Conservation (phyloP, 2,888 invertebrate genomes). For the Drosophila stalkeri region DNA sequence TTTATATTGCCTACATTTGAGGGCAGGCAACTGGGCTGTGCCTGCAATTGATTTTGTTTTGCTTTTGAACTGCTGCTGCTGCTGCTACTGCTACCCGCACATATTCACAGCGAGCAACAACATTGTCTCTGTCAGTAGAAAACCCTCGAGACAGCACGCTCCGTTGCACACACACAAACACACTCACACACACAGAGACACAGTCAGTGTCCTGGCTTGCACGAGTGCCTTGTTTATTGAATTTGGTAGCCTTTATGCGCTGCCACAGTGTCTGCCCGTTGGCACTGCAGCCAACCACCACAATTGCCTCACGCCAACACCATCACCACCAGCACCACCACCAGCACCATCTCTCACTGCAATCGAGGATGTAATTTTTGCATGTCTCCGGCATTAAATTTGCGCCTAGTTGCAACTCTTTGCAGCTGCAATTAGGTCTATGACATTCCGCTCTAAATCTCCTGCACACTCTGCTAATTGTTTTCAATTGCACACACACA, state of each 20-base stretch:
- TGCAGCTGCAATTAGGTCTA: slow-evolving; percentile 67
- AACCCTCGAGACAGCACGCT: slow-evolving; percentile 53
- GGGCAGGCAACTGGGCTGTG: slow-evolving; percentile 33
- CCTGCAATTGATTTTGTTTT: slow-evolving; percentile 76
- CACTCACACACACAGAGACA: neutral
- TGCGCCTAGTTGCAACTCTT: slow-evolving; percentile 49
- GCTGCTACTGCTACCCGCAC: slow-evolving; percentile 20
- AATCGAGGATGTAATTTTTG: slow-evolving; percentile 78
- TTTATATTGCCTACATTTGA: slow-evolving; percentile 78
- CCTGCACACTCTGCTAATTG: slow-evolving; percentile 77
- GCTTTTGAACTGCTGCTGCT: slow-evolving; percentile 25
- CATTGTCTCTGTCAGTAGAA: slow-evolving; percentile 57
- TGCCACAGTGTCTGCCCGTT: slow-evolving; percentile 21
- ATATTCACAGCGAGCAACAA: slow-evolving; percentile 36
- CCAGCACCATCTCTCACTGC: slow-evolving; percentile 30
- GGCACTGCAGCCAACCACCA: slow-evolving; percentile 17
- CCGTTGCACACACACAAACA: slow-evolving; percentile 49
- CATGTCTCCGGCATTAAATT: slow-evolving; percentile 77
- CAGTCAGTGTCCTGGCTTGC: slow-evolving; percentile 50
- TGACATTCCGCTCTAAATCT: slow-evolving; percentile 79
- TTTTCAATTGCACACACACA: slow-evolving; percentile 71
- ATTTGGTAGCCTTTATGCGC: slow-evolving; percentile 65
- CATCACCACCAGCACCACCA: no score
- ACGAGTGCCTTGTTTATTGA: slow-evolving; percentile 78
- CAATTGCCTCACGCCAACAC: neutral